Conservation (phyloP, 2,888 invertebrate genomes). For the Papilio protenor region DNA sequence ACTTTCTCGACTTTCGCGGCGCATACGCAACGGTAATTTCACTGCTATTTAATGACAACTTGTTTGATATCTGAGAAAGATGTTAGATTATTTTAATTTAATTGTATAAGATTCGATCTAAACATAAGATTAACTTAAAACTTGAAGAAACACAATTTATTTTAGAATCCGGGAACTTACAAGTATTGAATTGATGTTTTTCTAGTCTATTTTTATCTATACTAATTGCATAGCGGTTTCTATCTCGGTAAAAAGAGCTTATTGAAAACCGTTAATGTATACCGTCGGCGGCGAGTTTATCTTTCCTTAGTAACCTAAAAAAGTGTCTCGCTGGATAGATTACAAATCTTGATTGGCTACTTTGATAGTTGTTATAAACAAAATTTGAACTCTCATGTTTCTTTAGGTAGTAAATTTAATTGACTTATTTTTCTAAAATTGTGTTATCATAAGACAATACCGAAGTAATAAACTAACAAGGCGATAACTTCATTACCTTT, state of each 20-base stretch:
- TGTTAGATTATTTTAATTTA: neutral
- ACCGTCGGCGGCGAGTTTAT: slow-evolving; percentile 4
- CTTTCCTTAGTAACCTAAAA: slow-evolving; percentile 23
- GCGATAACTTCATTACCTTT: neutral
- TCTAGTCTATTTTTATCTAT: neutral
- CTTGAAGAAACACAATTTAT: neutral
- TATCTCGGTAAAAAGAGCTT: neutral
- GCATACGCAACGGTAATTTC: slow-evolving; percentile 26
- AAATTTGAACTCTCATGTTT: neutral
- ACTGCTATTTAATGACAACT: slow-evolving; percentile 3
- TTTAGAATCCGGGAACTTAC: neutral
- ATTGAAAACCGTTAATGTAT: slow-evolving; percentile 17
- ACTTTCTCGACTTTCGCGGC: slow-evolving; percentile 36
- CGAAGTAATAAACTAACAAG: neutral
- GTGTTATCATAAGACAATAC: neutral
- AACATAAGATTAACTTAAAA: neutral
- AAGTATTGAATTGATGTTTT: neutral
- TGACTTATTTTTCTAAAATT: neutral
- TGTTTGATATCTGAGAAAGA: neutral
- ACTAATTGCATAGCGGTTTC: neutral
- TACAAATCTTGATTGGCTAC: slow-evolving; percentile 1
- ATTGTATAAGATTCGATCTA: neutral
- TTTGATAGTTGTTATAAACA: slow-evolving; percentile 16
- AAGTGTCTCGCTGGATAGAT: neutral
- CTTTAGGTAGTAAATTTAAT: neutral